phyloP scores from a whole-genome alignment of 1,140 invertebrate genomes.

The Sminthurides bifidus region DNA sequence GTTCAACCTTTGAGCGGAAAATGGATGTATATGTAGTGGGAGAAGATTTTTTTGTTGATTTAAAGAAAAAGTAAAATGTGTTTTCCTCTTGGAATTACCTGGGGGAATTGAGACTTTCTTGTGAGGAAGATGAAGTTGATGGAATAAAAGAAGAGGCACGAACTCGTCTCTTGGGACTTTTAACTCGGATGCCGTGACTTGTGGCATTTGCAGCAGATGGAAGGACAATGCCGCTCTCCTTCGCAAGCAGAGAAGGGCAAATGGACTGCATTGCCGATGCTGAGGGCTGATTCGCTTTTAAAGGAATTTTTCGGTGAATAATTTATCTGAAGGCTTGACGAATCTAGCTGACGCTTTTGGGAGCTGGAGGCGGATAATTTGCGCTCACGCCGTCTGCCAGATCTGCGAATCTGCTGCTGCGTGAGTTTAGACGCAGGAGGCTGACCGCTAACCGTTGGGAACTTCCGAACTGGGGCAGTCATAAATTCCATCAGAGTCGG shows the following conservation, averaged over 20 bases:
- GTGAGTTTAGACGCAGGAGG: not conserved
- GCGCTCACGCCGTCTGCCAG: conserved; percentile 27
- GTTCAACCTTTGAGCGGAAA: not conserved
- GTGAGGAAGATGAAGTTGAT: conserved; percentile 41
- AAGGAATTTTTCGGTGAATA: too few relatives aligned
- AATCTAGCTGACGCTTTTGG: too few relatives aligned
- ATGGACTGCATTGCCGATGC: not conserved
- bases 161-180: conserved; percentile 40
- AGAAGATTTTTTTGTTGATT: not conserved
- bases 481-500: conserved; percentile 61
- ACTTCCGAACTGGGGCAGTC: conserved; percentile 62
- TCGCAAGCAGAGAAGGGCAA: not conserved
- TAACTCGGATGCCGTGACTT: not conserved
- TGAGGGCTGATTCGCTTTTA: too few relatives aligned
- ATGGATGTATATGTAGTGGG: not conserved
- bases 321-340: too few relatives aligned
- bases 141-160: conserved; percentile 31
- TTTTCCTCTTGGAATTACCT: conserved; percentile 31
- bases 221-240: too few relatives aligned
- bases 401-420: conserved; percentile 20
- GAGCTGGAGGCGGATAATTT: conserved; percentile 1
- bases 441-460: conserved; percentile 28
- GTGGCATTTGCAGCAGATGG: too few relatives aligned
- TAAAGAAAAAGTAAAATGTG: not conserved
- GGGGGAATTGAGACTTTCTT: conserved; percentile 41